Percentiles rank a stretch among this genome's conserved stretches.
Conservation (phyloP, 2,888 invertebrate species). For the Oligia strigilis region DNA sequence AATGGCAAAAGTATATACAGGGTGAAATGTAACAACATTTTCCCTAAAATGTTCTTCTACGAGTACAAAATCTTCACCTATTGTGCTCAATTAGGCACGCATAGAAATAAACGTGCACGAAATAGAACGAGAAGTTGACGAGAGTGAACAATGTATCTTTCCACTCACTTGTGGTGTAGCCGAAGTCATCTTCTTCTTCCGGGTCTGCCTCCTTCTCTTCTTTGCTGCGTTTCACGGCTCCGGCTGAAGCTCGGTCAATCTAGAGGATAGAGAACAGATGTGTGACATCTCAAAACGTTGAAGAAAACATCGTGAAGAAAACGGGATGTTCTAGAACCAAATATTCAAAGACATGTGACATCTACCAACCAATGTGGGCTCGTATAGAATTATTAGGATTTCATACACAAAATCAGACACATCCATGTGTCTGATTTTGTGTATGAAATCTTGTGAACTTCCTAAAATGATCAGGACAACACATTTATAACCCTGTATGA, state of each 20-base stretch:
- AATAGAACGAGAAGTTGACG: slow-evolving; percentile 83
- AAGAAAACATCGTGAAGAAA: no score
- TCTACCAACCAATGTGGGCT: no score
- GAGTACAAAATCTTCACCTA: slow-evolving; percentile 14
- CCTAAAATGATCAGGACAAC: background rate
- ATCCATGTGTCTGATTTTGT: background rate
- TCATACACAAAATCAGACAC: no score
- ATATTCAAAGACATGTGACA: no score
- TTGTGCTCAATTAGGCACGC: slow-evolving; percentile 83
- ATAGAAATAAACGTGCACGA: slow-evolving; percentile 86
- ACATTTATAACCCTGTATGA: background rate
- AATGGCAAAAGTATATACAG: background rate
- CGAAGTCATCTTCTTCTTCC: slow-evolving; percentile 97
- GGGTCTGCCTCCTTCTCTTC: slow-evolving; percentile 95
- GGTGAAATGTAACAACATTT: no score
- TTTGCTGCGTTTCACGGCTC: slow-evolving; percentile 94
- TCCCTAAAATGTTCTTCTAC: background rate
- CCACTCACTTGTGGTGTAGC: slow-evolving; percentile 97
- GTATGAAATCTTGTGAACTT: background rate
- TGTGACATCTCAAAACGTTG: background rate
- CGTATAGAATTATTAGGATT: no score
- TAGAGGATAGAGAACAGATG: slow-evolving; percentile 77
- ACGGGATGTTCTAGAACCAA: no score
- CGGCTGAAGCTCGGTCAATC: slow-evolving; percentile 97
- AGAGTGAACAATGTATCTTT: slow-evolving; percentile 89